A percentile compares a stretch with the other conserved stretches of the same genome.
These are phyloP conservation scores for Amphiprion clarkii DNA, from an alignment of 2,797 vertebrate genomes.

Conservation along the genomic window DNA sequence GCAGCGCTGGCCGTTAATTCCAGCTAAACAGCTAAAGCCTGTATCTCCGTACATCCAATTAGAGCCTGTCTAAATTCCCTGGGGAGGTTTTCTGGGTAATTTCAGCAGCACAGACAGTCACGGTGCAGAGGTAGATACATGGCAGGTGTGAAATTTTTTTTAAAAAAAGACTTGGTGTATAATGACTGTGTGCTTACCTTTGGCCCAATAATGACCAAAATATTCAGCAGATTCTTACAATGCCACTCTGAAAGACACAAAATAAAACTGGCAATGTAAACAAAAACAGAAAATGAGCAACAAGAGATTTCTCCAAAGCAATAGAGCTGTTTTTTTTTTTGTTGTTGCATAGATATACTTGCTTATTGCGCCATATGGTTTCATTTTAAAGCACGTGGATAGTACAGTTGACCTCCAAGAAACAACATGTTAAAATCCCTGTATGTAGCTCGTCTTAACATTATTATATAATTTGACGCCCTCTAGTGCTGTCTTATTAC, in stretches of 20 bases:
- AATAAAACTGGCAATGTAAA: constrained; percentile 11
- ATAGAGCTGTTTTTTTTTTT: constrained; percentile 3
- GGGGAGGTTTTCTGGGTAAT: constrained; percentile 44
- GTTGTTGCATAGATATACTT: not conserved
- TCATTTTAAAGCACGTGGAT: constrained; percentile 7
- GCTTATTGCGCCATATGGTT: not conserved
- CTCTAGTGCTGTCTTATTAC: constrained; percentile 57
- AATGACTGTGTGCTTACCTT: constrained; percentile 83
- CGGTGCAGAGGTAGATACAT: constrained; percentile 10
- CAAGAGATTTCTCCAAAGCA: constrained; percentile 1
- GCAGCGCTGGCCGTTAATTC: constrained; percentile 63
- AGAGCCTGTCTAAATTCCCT: constrained; percentile 49
- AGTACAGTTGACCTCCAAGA: not conserved
- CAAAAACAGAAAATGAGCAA: not conserved
- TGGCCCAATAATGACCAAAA: constrained; percentile 92
- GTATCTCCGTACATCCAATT: constrained; percentile 79
- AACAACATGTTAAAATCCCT: constrained; percentile 5
- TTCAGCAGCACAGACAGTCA: constrained; percentile 26
- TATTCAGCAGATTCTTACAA: constrained; percentile 84
- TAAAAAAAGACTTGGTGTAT: not conserved
- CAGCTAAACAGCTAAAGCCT: constrained; percentile 75
- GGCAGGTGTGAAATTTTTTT: constrained; percentile 8
- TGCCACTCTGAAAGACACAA: constrained; percentile 91
- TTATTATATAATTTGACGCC: constrained; percentile 52
- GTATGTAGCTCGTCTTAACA: constrained; percentile 8